Evolutionary conservation across 2,113 vertebrate species (phyloP), one percentile per base, ranked within the genome.

Genomic region (Nipponia nippon): DNA sequence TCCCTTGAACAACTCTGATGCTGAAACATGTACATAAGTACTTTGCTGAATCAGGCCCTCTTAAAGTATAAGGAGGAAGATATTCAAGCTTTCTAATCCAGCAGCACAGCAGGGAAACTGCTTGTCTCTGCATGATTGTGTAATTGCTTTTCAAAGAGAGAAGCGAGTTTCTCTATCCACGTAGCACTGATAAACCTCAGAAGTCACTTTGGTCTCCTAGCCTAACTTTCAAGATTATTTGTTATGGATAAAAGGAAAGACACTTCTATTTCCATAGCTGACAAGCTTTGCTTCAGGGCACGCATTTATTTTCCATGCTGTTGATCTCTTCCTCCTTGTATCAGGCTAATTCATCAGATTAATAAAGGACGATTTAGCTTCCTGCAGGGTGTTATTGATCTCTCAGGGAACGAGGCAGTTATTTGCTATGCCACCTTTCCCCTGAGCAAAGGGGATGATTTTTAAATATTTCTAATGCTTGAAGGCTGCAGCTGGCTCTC

Each of bases 361-460:
- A 97, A 97, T 96, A 97, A 97, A 96, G 94, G 96, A 92, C 79
- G 9, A 96, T 97, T 96, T 96, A 94, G 90, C 91, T 94, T 96
- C 91, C 95, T 95, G 93, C 71, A 86, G 96, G 96, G 66, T 81
- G 56, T 90, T 97, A 96, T 90, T 90, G 95, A 97, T 97, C 94
- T 94, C 84, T 52, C 5, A 2, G 95, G 83, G 59, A 96, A 87
- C 0, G 0, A 75, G 55, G 89, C 80, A 67, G 91, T 85, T 91
- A 83, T 91, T 96, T 69, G 85, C 85, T 70, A 13, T 75, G 85
- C 47, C 79, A 71, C 79, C 87, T 89, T 84, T 87, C 71, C 87
- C 89, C 75, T 69, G 75, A 87, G 91, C 56, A 82, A 80, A 93
- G n/a, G 5, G 16, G 59, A 88, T 90, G 91, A 87, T 91, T 95